These are phyloP conservation scores for Synanthedon andrenaeformis DNA, from an alignment of 2,888 invertebrate genomes.

Conservation along the genomic window DNA sequence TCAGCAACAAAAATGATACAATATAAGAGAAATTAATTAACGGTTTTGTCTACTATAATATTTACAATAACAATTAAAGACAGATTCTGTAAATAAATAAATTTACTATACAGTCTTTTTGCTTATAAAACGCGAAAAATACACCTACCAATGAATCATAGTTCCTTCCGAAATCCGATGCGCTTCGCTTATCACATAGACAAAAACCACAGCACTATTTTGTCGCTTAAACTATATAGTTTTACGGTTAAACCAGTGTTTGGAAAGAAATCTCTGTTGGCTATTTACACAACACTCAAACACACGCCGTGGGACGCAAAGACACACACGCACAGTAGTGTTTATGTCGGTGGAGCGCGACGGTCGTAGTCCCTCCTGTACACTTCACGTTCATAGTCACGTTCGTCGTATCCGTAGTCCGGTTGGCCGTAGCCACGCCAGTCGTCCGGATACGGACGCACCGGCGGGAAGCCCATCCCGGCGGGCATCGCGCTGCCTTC, in stretches of 20 bases:
- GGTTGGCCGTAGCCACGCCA: slow-evolving; percentile 60
- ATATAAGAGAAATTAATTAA: slow-evolving; percentile 41
- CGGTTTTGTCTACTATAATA: slow-evolving; percentile 48
- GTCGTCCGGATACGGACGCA: slow-evolving; percentile 53
- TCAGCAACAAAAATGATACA: slow-evolving; percentile 53
- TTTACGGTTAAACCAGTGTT: slow-evolving; percentile 42
- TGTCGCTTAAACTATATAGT: slow-evolving; percentile 63
- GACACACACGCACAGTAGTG: background rate
- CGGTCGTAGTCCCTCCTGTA: slow-evolving; percentile 75
- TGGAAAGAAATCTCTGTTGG: slow-evolving; percentile 34
- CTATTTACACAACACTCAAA: slow-evolving; percentile 39
- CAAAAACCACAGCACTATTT: slow-evolving; percentile 66
- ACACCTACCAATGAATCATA: slow-evolving; percentile 30
- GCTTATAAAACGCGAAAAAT: slow-evolving; percentile 46
- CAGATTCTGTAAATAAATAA: slow-evolving; percentile 62
- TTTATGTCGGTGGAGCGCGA: slow-evolving; percentile 72
- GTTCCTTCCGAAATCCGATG: slow-evolving; percentile 30
- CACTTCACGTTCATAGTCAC: slow-evolving; percentile 69
- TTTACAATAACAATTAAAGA: slow-evolving; percentile 40
- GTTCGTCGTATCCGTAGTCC: slow-evolving; percentile 66
- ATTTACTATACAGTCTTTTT: slow-evolving; percentile 58
- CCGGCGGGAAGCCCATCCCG: slow-evolving; percentile 66
- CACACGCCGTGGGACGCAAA: background rate
- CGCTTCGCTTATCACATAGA: slow-evolving; percentile 64
- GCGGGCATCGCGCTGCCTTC: slow-evolving; percentile 52